phyloP scores from a whole-genome alignment of 2,888 invertebrate genomes.

The Prenolepis imparis region DNA sequence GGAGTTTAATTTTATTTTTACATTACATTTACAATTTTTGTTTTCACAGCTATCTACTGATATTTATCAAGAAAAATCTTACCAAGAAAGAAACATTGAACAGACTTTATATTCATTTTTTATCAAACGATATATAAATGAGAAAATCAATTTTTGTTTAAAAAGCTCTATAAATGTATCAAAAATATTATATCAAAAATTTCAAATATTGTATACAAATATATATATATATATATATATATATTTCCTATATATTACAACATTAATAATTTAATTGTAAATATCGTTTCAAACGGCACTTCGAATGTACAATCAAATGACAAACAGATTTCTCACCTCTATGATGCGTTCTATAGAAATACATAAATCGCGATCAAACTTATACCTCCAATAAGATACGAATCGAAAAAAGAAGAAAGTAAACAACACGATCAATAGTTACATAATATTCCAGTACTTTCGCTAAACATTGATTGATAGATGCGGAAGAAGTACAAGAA shows the following conservation, averaged over 20 bases:
- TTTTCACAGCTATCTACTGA: not conserved
- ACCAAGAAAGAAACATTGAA: slow-evolving; percentile 3
- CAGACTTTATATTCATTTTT: not conserved
- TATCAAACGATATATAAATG: not conserved
- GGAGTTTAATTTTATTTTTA: not conserved
- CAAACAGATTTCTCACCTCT: not conserved
- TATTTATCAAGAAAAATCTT: not conserved
- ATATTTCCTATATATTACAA: not conserved
- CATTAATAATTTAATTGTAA: not conserved
- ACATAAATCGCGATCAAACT: not conserved
- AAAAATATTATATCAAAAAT: not conserved
- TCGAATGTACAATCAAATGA: not conserved
- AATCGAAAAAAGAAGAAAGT: slow-evolving; percentile 18
- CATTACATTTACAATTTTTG: not conserved
- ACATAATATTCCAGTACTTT: slow-evolving; percentile 78
- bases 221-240: too few species aligned
- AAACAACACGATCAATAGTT: slow-evolving; percentile 60
- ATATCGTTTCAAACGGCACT: not conserved
- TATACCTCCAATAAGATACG: not conserved
- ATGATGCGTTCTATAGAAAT: not conserved
- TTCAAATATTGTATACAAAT: not conserved
- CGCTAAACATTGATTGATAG: slow-evolving; percentile 82
- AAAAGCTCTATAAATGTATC: not conserved
- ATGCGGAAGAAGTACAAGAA: slow-evolving; percentile 66
- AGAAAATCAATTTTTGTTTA: not conserved